phyloP scores from a whole-genome alignment of 2,888 invertebrate genomes.

The Ctena decussata region DNA sequence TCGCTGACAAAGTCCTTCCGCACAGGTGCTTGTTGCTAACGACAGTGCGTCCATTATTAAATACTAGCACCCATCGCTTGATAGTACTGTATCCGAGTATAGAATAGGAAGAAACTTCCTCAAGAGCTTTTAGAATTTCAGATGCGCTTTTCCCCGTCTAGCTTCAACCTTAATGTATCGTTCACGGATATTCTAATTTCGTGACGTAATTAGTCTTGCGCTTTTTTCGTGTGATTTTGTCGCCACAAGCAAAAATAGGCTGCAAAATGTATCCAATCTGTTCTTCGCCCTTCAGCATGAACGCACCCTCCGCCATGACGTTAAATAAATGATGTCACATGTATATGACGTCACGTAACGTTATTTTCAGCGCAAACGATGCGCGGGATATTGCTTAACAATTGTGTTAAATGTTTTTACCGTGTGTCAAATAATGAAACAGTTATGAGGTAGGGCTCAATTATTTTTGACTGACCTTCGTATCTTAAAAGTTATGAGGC shows the following conservation, averaged over 20 bases:
- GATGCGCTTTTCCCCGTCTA: neutral
- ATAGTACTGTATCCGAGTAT: neutral
- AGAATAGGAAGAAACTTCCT: neutral
- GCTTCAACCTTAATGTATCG: constrained; percentile 13
- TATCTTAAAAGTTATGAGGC: no score
- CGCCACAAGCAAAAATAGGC: no score
- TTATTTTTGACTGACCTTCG: no score
- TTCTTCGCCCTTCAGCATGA: neutral
- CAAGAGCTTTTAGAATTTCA: constrained; percentile 4
- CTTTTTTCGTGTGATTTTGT: no score
- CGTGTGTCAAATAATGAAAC: no score
- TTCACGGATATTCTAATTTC: no score
- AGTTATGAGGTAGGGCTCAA: no score
- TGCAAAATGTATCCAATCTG: neutral
- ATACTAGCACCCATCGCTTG: neutral
- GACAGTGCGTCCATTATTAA: neutral
- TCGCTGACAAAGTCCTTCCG: neutral
- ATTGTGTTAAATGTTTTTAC: neutral
- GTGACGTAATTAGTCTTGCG: no score
- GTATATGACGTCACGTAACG: no score
- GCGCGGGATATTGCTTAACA: neutral
- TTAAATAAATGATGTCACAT: neutral
- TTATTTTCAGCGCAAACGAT: no score
- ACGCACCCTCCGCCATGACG: neutral
- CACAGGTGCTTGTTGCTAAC: neutral